Conservation (phyloP, 2,797 vertebrate species). For the Falco columbarius region DNA sequence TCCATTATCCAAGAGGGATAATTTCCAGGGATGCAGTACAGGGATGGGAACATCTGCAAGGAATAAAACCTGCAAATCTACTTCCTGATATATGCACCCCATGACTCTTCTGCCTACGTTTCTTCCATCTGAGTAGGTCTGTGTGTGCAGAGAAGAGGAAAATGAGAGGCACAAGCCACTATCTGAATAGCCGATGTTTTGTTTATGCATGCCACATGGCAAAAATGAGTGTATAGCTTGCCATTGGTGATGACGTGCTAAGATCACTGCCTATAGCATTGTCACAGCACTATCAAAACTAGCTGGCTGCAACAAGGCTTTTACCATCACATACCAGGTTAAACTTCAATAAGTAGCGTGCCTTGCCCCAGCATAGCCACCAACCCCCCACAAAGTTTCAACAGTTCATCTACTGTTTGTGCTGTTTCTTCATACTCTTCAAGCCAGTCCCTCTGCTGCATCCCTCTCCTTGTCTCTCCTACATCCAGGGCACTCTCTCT, state of each 20-base stretch:
- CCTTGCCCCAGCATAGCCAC: no score
- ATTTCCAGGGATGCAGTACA: conserved; percentile 37
- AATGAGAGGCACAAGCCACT: neutral
- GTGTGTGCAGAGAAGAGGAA: neutral
- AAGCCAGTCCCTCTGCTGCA: no score
- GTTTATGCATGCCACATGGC: neutral
- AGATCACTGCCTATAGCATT: neutral
- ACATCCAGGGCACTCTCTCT: no score
- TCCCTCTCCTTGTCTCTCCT: no score
- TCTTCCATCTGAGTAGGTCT: neutral
- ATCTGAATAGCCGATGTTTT: neutral
- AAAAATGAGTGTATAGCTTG: neutral
- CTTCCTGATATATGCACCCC: neutral
- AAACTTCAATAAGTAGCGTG: no score
- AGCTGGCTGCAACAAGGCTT: no score
- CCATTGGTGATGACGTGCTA: neutral
- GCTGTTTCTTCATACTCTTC: no score
- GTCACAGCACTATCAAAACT: no score
- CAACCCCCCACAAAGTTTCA: no score
- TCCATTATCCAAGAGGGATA: conserved; percentile 43
- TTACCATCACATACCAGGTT: no score
- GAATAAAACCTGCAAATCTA: conserved; percentile 24
- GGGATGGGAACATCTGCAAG: neutral
- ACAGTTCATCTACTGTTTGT: no score
- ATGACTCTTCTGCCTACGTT: neutral